A percentile compares a stretch with the other conserved stretches of the same genome.
Conservation (phyloP, 1,140 invertebrate species). For the Melanaphis sacchari region DNA sequence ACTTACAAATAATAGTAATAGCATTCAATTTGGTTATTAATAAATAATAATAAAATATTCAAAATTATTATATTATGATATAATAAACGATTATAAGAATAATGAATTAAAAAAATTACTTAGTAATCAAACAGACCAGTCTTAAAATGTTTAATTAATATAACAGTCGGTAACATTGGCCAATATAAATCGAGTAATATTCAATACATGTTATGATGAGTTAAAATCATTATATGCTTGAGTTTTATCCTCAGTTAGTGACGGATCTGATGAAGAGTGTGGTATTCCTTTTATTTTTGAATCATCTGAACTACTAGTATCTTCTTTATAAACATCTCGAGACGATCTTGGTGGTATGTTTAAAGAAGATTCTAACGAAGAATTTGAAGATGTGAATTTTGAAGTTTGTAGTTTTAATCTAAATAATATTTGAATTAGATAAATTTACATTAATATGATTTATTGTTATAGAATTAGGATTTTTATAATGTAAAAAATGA, state of each 20-base stretch:
- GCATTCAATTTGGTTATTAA: not conserved
- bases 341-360: not conserved
- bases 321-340: not conserved
- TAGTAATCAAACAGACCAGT: not conserved
- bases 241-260: not conserved
- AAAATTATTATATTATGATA: not conserved
- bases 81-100: not conserved
- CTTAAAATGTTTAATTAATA: constrained; percentile 14
- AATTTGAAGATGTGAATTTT: constrained; percentile 23
- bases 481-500: not conserved
- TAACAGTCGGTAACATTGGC: constrained; percentile 17
- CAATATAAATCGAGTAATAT: not conserved
- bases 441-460: not conserved
- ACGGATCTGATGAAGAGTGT: not conserved
- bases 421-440: not conserved
- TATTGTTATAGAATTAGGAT: no score
- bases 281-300: constrained; percentile 3
- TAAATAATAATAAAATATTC: not conserved
- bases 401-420: constrained; percentile 27
- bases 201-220: constrained; percentile 16
- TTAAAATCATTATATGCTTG: not conserved
- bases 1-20: not conserved
- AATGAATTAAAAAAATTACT: constrained; percentile 22
- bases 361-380: not conserved
- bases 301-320: not conserved